Evolutionary conservation across 2,113 vertebrate species (phyloP), one percentile per base, ranked within the genome.

Genomic region (Rostratula benghalensis): DNA sequence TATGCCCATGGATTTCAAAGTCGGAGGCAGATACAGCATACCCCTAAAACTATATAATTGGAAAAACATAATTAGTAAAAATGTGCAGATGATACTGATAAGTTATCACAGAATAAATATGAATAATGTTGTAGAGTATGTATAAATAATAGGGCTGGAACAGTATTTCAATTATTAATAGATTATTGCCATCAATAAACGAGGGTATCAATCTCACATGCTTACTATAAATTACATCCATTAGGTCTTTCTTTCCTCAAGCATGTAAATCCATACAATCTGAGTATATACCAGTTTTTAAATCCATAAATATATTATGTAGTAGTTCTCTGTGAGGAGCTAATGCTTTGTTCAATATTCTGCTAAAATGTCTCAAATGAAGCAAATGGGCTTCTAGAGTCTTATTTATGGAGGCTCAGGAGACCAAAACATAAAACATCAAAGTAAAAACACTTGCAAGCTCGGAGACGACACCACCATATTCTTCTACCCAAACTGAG

Each of bases 131-230:
- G 24, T 48, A 79, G 22, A 71, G 12, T 77, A 87, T 33, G 1
- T 63, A 92, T 86, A 93, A 95, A 86, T 90, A 88, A 89, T 70
- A 93, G 54, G 64, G 57, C 84, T 94, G 88, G 69, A 89, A 94
- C 63, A 92, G 30, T 95, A 73, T 80, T 96, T 97, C 75, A 97
- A 96, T 98, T 97, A 97, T 97, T 97, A 97, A 95, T 94, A 96
- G 78, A 94, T 96, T 93, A 94, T 88, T 94, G 43, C 35, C 75
- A 60, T 88, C 59, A 53, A 94, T 97, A 97, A 83, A 95, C 70
- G 92, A 51, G 48, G 51, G 60, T 90, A 97, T 95, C 82, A 97
- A 97, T 91, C 93, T 96, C 83, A 87, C 54, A 92, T 91, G 53
- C 80, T 65, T 87, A 73, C 56, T 60, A 23, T 90, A 94, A 95